A percentile compares a stretch with the other conserved stretches of the same genome.
Evolutionary conservation across 2,113 vertebrate genomes (phyloP).

Genomic region (rat (Rattus norvegicus)): GRCr8 NC_086030.1:11691501-11692000

Average conservation of each 20-base stretch:
- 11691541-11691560: not conserved
- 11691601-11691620: not conserved
- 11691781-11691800: not conserved
- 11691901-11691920: no score
- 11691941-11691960: no score
- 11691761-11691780: not conserved
- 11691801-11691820: not conserved
- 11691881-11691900: no score
- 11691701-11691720: not conserved
- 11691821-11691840: not conserved
- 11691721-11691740: not conserved
- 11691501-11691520: not conserved
- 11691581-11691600: not conserved
- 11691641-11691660: not conserved
- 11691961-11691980: no score
- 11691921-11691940: no score
- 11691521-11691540: not conserved
- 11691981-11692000: not conserved
- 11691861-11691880: not conserved
- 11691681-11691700: not conserved
- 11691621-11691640: not conserved
- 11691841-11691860: not conserved
- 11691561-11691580: no score
- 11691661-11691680: not conserved
- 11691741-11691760: not conserved